Conservation (phyloP, 2,888 invertebrate genomes). For the Ametastegia equiseti region DNA sequence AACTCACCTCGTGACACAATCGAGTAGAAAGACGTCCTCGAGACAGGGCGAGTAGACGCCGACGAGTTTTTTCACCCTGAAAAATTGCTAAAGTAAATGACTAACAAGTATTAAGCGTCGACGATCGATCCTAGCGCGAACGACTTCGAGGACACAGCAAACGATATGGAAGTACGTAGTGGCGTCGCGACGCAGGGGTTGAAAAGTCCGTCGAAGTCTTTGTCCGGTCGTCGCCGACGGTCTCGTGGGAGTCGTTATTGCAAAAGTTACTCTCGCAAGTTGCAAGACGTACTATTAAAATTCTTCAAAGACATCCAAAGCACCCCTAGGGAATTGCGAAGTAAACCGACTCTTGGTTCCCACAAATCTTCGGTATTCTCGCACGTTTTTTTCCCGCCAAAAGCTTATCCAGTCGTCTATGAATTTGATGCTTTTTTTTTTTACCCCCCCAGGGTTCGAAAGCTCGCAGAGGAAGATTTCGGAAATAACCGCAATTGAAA, state of each 20-base stretch:
- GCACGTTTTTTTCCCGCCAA: not conserved
- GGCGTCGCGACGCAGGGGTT: not conserved
- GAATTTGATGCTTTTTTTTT: not conserved
- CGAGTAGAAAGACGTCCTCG: not conserved
- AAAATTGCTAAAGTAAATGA: not conserved
- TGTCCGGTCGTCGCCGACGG: not conserved
- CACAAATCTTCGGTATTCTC: not conserved
- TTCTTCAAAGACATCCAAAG: not conserved
- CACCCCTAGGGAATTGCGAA: not conserved
- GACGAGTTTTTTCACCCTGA: not conserved
- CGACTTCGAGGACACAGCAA: no score
- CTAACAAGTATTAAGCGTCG: not conserved
- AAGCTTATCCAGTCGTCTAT: no score
- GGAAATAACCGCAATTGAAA: slow-evolving; percentile 41
- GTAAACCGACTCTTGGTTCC: not conserved
- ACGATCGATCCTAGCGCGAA: no score
- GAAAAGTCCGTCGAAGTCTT: not conserved
- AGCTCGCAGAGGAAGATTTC: not conserved
- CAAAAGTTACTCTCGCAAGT: slow-evolving; percentile 18
- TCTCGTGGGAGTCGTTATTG: slow-evolving; percentile 32
- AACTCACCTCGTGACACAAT: not conserved
- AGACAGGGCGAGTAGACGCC: not conserved
- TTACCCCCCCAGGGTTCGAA: not conserved
- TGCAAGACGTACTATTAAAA: slow-evolving; percentile 34
- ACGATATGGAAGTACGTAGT: not conserved